phyloP scores from a whole-genome alignment of 1,140 invertebrate genomes.

The Wasmannia auropunctata region DNA sequence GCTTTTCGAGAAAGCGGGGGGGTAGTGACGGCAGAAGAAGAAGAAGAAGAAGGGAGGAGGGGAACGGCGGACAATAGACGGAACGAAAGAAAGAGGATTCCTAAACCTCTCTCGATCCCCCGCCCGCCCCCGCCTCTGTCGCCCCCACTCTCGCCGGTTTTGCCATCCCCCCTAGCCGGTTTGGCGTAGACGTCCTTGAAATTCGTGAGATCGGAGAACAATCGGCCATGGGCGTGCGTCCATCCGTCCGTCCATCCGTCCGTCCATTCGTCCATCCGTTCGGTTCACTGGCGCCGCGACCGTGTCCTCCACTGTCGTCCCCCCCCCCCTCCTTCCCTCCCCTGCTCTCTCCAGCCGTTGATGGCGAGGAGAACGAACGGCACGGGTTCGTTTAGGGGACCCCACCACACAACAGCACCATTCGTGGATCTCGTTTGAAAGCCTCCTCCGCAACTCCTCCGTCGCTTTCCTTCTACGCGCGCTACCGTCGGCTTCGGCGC shows the following conservation, averaged over 20 bases:
- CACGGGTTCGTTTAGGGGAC: conserved; percentile 58
- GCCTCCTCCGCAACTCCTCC: conserved; percentile 38
- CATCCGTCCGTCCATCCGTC: conserved; percentile 20
- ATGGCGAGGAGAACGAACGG: conserved; percentile 13
- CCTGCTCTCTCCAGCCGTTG: too few species aligned
- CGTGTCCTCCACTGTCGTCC: conserved; percentile 64
- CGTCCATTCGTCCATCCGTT: conserved; percentile 38
- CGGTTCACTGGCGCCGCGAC: conserved; percentile 73
- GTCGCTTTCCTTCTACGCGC: conserved; percentile 42
- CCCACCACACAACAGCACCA: conserved; percentile 22
- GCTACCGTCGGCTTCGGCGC: conserved; percentile 54
- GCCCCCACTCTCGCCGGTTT: conserved; percentile 32
- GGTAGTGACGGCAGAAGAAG: neutral
- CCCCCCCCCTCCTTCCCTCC: neutral
- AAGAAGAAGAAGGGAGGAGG: neutral
- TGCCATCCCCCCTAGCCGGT: conserved; percentile 79
- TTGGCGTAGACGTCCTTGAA: conserved; percentile 84
- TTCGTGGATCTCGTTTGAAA: conserved; percentile 56
- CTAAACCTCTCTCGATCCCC: conserved; percentile 68
- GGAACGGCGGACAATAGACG: neutral
- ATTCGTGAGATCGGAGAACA: conserved; percentile 83
- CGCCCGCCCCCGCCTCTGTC: conserved; percentile 59
- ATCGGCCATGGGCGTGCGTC: conserved; percentile 71
- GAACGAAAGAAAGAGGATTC: conserved; percentile 62
- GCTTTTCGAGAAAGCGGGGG: neutral